Conservation (phyloP, 2,888 invertebrate genomes). For the Drosophila borborema region DNA sequence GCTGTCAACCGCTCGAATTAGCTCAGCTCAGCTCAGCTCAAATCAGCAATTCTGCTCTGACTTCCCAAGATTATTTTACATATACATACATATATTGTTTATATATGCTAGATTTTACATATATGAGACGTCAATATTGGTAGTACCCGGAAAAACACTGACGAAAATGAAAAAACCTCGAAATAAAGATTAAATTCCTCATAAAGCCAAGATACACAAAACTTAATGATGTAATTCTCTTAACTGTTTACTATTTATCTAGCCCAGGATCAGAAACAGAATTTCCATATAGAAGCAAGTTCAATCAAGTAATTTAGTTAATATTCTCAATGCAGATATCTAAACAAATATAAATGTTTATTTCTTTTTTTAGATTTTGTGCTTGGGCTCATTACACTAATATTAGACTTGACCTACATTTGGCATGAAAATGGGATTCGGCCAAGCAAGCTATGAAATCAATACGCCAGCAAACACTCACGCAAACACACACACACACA, state of each 20-base stretch:
- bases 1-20: slow-evolving; percentile 45
- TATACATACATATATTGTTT: neutral
- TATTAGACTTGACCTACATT: slow-evolving; percentile 59
- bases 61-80: slow-evolving; percentile 8
- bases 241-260: neutral
- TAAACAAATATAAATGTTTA: neutral
- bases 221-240: neutral
- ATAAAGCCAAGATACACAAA: neutral
- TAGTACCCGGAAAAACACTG: neutral
- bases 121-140: neutral
- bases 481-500: neutral
- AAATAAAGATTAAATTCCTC: too few species aligned
- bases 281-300: neutral
- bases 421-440: slow-evolving; percentile 13
- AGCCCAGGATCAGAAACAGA: neutral
- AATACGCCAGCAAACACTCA: slow-evolving; percentile 35
- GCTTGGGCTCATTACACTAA: slow-evolving; percentile 34
- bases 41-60: slow-evolving; percentile 26
- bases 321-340: neutral
- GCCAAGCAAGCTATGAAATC: slow-evolving; percentile 46
- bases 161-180: neutral
- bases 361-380: slow-evolving; percentile 19
- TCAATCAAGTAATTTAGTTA: neutral
- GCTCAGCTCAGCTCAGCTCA: slow-evolving; percentile 42
- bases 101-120: neutral